Base-by-base conservation (phyloP, 1,140 invertebrate genomes). In the Diuraphis noxia region DNA sequence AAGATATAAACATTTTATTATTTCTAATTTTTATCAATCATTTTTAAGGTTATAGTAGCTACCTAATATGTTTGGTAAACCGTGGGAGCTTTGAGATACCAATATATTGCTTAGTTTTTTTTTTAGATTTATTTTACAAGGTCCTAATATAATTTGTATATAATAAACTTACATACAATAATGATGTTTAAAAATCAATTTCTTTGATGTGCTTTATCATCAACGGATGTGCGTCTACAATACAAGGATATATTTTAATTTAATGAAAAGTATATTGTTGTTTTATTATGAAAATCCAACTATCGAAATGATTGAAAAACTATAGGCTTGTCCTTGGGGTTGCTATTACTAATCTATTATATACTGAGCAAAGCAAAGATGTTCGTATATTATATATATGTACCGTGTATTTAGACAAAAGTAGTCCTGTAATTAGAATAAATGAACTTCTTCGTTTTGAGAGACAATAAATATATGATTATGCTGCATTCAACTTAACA, bases 191-290 rank as follows among this genome's bases (percentile, higher is more conserved):
- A 52, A 86, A 86, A 86, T 36, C 23, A 49, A 86, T 49, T 49
- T 49, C n/a, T 49, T 49, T 41, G n/a, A 49, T 49, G n/a, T 23
- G 17, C 13, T 21, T 13, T 63, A 72, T 49, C 19, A 86, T 49
- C 19, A 1, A 86, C 43, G 1, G 30, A 85, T 46, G 82, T 1
- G 56, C 30, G 6, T 43, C 41, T n/a, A 85, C 17, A 43, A 38
- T 86, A 86, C 46, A 86, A 86, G 17, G 85, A 52, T 82, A 25
- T 86, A n/a, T 86, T 86, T 36, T 36, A 86, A 86, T 86, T 86
- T 52, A 52, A 86, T 34, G 34, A 86, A 52, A 86, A 13, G 49
- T 86, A 36, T 23, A 86, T 52, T 52, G 84, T 86, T 46, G 84
- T 86, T 86, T 52, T 52, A 52, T 86, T 86, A 25, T 52, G 6